Evolutionary conservation across 2,797 vertebrate species (phyloP), one percentile per base, ranked within the genome.

Genomic region (Pitangus sulphuratus): DNA sequence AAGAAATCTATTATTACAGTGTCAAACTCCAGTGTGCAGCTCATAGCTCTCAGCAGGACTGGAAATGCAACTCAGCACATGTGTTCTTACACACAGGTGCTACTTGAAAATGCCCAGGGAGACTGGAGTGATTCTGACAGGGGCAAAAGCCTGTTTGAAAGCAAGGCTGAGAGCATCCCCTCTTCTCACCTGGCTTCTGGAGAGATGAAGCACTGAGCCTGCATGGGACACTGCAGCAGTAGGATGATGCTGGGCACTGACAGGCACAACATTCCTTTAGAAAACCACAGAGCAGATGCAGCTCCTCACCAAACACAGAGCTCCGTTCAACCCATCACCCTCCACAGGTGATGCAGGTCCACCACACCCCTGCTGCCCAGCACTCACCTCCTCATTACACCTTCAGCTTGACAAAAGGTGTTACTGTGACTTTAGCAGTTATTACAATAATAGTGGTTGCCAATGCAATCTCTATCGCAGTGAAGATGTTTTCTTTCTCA

Each of bases 1-100:
- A 97, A 92, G 84, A 92, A 95, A 95, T 86, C 87, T 96, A 94
- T 96, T 96, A 94, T 96, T 92, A 77, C 82, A 91, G 72, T 82
- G 95, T 95, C 96, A 93, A 85, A 96, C 83, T 93, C 84, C 6
- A 8, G 58, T 28, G 39, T 92, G 84, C 51, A 66, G 75, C 87
- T 74, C 40, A 82, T 12, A 94, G 82, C 93, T 95, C 74, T 93
- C 83, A 92, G 94, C 45, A 77, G 91, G 72, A 54, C 79, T 50
- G 60, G 72, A 93, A 93, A 91, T 79, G 56, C 70, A 84, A 77
- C 69, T 84, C 53, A 48, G 86, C 71, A 87, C 79, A 70, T 84
- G 68, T 0, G 3, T 45, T 88, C 58, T 39, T 47, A 24, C 65
- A 81, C 51, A 48, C 58, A 92, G 80, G 74, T 83, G 56, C 70